Evolutionary conservation across 2,888 invertebrate genomes (phyloP).

Genomic region (Laothoe populi): DNA sequence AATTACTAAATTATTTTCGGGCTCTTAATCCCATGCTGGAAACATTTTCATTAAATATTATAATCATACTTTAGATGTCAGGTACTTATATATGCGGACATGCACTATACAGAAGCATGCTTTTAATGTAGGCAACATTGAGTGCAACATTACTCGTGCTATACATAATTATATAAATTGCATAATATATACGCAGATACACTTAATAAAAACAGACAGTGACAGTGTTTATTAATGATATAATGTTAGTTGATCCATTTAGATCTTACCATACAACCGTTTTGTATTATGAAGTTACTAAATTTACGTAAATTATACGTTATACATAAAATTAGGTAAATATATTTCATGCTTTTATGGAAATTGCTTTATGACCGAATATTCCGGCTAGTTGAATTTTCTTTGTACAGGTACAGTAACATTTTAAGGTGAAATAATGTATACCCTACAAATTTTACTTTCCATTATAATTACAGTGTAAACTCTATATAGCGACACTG

Average conservation of each 20-base stretch:
- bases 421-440: neutral
- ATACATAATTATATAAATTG: conserved; percentile 19
- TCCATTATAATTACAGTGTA: no score
- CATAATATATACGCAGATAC: neutral
- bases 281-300: neutral
- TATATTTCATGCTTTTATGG: neutral
- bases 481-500: no score
- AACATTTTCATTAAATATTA: neutral
- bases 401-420: neutral
- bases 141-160: conserved; percentile 18
- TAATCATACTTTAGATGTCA: neutral
- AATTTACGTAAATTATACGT: neutral
- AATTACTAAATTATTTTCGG: neutral
- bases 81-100: conserved; percentile 15
- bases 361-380: neutral
- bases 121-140: conserved; percentile 16
- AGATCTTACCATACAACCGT: conserved; percentile 3
- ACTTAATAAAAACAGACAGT: neutral
- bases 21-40: neutral
- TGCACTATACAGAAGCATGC: conserved; percentile 26
- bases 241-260: conserved; percentile 18
- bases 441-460: no score
- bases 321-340: neutral
- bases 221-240: neutral
- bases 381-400: neutral